Base-by-base conservation (phyloP, 2,797 vertebrate genomes). In the Xenentodon cancila region DNA sequence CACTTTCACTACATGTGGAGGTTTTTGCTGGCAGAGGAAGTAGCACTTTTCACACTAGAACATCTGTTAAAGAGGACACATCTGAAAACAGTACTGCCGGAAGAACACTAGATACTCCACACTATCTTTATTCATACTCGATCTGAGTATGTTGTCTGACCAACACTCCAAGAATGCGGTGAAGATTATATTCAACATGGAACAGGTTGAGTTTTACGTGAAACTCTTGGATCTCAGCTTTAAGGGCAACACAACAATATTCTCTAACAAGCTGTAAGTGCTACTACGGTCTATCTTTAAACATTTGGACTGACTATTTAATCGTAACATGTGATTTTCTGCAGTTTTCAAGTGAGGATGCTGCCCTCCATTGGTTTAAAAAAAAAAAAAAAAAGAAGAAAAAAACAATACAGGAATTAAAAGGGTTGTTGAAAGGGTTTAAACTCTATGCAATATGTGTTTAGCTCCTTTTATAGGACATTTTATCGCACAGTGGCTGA, bases 381-480 rank as follows among this genome's bases (percentile, higher is more conserved):
- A 56, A 27, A 15, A 25, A 18, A 60, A 13, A 20, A 15, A 9
- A 45, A 1, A 45, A 45, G 8, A 13, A 13, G 13, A 13, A 42
- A 17, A 62, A 30, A 7, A 48, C 22, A 47, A 57, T 21, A 74
- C 43, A 70, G 77, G 82, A 84, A 53, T 47, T 42, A 47, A 69
- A 82, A 60, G 48, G 66, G 63, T 76, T 63, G 53, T 15, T 62
- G 63, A 62, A 80, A 53, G 48, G 52, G 63, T 81, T 73, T 66
- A 7, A 72, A 77, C 60, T 84, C 88, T 91, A 90, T 91, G 87
- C 90, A 92, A 90, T 84, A 65, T 71, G 80, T 77, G 61, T 79
- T 66, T 61, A 73, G 72, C 67, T 79, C 44, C 68, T 70, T 48
- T 70, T 48, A 62, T 63, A 73, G 75, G 80, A 84, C 75, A 75